Base-by-base conservation (phyloP, 2,113 vertebrate species). In the Neolamprologus tretocephalus region DNA sequence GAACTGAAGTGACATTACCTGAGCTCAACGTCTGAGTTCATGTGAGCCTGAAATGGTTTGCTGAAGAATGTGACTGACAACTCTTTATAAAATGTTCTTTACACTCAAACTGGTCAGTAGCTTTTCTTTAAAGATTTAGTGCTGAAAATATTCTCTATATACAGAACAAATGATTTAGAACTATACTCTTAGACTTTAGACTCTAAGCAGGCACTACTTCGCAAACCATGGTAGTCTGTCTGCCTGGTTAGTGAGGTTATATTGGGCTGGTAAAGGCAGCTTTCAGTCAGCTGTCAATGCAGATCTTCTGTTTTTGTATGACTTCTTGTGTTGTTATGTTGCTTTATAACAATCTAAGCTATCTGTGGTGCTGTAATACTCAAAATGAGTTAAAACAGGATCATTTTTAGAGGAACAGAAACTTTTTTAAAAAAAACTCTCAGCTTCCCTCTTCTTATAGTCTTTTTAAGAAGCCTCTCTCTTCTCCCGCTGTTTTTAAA, bases 281-380 rank as follows among this genome's bases (percentile, higher is more conserved):
- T 63, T 11, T 63, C 58, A 63, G 58, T 35, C 58, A 0, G 58
- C 58, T 63, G 31, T 63, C 0, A n/a, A 3, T 7, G 31, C 6
- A 63, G 31, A 63, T n/a, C 17, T 63, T 35, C 58, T 63, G 17
- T n/a, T 1, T 35, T 33, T 35, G 0, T 63, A 35, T 35, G 31
- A 63, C 0, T 19, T 11, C 4, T 11, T 63, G 16, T 63, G 16
- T 63, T 19, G 28, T 63, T 63, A 12, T 63, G 3, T 63, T 63
- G 0, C 31, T 35, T 35, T 35, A 33, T 0, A 63, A 35, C 17
- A 35, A 63, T 0, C 2, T 31, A 3, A 17, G 26, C 0, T 4
- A 0, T 17, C 0, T 17, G 1, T 63, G 31, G 31, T 63, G 17
- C 17, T 63, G 9, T 12, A 63, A 3, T 35, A 63, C 58, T 63